phyloP scores from a whole-genome alignment of 1,140 invertebrate genomes.

The Leptinotarsa lineolata region DNA sequence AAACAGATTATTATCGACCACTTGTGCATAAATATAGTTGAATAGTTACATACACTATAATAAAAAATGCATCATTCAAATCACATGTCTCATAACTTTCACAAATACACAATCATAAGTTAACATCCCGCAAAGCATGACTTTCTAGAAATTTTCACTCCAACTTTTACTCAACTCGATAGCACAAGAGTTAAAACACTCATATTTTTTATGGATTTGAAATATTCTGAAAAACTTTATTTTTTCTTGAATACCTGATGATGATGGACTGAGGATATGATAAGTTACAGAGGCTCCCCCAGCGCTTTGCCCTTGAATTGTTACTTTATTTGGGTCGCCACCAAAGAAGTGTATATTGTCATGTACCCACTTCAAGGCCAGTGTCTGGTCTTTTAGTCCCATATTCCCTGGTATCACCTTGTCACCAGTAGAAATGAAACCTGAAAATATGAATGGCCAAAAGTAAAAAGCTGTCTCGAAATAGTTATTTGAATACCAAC shows the following conservation, averaged over 20 bases:
- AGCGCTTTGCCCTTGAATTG: background rate
- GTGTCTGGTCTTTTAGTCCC: background rate
- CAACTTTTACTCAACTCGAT: background rate
- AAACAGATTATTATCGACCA: no score
- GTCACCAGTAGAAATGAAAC: background rate
- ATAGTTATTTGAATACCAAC: background rate
- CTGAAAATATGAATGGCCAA: background rate
- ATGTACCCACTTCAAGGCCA: constrained; percentile 1
- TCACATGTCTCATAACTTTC: no score
- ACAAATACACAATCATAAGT: background rate
- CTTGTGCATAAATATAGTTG: no score
- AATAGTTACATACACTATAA: no score
- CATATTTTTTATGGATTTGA: background rate
- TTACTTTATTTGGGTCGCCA: constrained; percentile 1
- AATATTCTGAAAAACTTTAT: background rate
- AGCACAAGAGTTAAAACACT: background rate
- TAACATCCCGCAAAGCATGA: background rate
- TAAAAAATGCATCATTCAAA: no score
- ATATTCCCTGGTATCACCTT: background rate
- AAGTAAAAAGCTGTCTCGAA: background rate
- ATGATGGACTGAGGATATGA: background rate
- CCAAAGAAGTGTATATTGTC: background rate
- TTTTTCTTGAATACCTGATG: background rate
- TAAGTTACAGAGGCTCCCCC: constrained; percentile 5
- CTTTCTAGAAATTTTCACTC: background rate